These are phyloP conservation scores for Xenotilapia flavipinnis DNA, from an alignment of 2,113 vertebrate species.

Conservation along the genomic window DNA sequence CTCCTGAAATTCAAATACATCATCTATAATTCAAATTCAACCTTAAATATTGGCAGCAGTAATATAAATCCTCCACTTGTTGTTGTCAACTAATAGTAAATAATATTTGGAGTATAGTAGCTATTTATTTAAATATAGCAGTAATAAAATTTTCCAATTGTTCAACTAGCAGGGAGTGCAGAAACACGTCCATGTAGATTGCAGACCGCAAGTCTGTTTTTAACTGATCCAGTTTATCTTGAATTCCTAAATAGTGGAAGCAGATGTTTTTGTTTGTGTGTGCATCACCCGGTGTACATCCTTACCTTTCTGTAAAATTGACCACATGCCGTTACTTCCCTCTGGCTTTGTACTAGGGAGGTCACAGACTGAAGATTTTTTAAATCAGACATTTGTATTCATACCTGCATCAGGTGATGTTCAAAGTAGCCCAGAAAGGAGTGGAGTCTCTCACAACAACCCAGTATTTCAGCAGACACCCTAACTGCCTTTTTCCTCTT, in stretches of 20 bases:
- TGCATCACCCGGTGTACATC: background rate
- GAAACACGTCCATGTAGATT: background rate
- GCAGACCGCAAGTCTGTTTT: background rate
- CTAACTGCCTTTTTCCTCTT: background rate
- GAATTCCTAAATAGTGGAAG: background rate
- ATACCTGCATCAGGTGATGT: background rate
- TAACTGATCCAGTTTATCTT: rapidly evolving
- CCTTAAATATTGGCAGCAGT: background rate
- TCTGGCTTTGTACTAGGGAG: background rate
- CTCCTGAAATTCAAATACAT: background rate
- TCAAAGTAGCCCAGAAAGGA: background rate
- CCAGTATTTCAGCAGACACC: background rate
- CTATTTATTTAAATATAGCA: background rate
- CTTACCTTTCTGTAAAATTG: background rate
- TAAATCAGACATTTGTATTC: background rate
- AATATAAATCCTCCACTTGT: background rate
- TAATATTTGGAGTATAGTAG: background rate
- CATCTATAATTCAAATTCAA: background rate
- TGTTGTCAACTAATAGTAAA: background rate
- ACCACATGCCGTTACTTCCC: background rate
- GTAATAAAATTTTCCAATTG: background rate
- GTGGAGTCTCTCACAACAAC: background rate
- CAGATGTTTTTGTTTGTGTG: background rate
- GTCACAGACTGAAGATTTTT: background rate
- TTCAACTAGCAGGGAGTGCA: background rate